phyloP scores from a whole-genome alignment of 2,113 vertebrate genomes.

The Vireo altiloquus region DNA sequence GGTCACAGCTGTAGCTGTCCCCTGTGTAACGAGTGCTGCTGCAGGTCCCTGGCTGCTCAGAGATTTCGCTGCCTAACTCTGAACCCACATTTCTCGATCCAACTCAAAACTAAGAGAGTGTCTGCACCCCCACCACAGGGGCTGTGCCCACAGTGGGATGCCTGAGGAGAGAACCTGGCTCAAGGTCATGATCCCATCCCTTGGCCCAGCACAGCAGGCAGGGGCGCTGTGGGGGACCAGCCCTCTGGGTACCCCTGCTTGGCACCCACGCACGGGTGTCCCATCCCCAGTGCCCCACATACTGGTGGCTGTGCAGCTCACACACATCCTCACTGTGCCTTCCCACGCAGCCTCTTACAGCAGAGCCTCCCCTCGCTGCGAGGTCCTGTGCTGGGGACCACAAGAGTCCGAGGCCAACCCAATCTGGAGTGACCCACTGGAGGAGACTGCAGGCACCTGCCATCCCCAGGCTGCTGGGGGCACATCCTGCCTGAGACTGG shows the following conservation, averaged over 20 bases:
- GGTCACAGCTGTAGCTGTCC: not conserved
- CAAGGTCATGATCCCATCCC: not conserved
- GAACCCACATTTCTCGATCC: not conserved
- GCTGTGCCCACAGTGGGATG: not conserved
- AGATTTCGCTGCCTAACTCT: not conserved
- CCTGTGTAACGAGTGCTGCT: not conserved
- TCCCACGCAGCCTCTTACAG: not conserved
- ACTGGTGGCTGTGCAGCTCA: not conserved
- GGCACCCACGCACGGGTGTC: rapidly evolving
- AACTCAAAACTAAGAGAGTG: not conserved
- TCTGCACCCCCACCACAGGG: rapidly evolving
- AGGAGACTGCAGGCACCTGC: not conserved
- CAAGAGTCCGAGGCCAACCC: not conserved
- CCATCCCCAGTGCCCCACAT: not conserved
- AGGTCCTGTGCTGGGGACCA: not conserved
- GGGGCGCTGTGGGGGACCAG: not conserved
- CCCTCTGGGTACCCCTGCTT: not conserved
- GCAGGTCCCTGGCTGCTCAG: not conserved
- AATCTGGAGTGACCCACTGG: not conserved
- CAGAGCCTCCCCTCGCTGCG: not conserved
- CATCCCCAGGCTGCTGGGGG: not conserved
- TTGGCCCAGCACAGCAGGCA: not conserved
- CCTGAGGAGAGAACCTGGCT: not conserved
- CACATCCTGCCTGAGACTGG: not conserved
- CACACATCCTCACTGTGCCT: not conserved